Base-by-base conservation (phyloP, 2,888 invertebrate genomes). In the Drosophila macrospina region DNA sequence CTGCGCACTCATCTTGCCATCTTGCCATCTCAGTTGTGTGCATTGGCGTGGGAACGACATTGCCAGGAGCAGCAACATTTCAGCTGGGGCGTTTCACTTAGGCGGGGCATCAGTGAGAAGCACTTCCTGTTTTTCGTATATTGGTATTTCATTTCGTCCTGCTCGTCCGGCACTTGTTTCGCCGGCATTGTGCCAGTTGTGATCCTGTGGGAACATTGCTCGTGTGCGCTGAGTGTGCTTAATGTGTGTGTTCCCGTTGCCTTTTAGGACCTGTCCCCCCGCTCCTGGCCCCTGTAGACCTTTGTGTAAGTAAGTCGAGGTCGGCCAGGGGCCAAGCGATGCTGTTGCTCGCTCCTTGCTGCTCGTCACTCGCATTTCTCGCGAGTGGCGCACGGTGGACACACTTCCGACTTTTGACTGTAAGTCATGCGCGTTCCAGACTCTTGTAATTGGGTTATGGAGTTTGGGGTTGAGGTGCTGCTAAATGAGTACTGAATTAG, bases 181-280 rank as follows among this genome's bases (percentile, higher is more conserved):
- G 56, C 44, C 65, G 60, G 51, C 67, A 61, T 56, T 61, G 62
- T 70, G 67, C 63, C 73, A 48, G 64, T 41, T 68, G 34, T 73
- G 84, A 72, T 83, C 86, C 86, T 80, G 84, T 78, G 86, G 74
- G 87, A 86, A 86, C 73, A 62, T 78, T 74, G 75, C 70, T 88
- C 87, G 85, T 88, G 84, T 88, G 85, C 87, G 84, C 63, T 72
- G 84, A 88, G 84, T 86, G 88, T 78, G 88, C 84, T 82, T 87
- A 81, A 86, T 82, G 75, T 69, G 67, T 57, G 71, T 57, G 76
- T 75, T 72, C 64, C 65, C 69, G 77, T 66, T 80, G 52, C 52
- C 70, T 50, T 39, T 60, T 74, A 52, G 45, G 45, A 57, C 30
- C 72, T 68, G 60, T 52, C 15, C 6, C 6, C 60, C 50, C 15